These are phyloP conservation scores for Garra rufa DNA, from an alignment of 2,113 vertebrate genomes.

Conservation along the genomic window DNA sequence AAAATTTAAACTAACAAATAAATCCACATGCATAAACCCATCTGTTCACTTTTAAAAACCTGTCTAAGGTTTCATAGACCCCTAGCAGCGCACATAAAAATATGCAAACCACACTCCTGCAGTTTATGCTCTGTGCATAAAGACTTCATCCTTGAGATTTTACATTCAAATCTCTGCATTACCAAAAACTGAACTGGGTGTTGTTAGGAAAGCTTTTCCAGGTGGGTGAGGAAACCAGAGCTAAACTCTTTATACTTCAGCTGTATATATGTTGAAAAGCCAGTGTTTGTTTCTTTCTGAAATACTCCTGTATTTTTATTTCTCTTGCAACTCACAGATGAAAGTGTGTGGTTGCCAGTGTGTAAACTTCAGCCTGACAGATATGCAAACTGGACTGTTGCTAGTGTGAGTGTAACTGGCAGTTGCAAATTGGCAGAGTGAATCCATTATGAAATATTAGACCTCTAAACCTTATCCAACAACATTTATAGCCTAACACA, in stretches of 20 bases:
- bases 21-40: background rate
- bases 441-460: background rate
- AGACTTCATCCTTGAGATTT: background rate
- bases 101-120: background rate
- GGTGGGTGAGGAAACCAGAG: background rate
- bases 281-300: background rate
- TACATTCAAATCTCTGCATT: background rate
- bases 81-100: background rate
- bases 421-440: background rate
- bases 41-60: background rate
- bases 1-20: background rate
- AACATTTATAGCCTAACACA: background rate
- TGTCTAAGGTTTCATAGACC: background rate
- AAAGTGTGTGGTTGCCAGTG: background rate
- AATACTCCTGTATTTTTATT: background rate
- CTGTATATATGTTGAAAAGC: background rate
- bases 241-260: background rate
- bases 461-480: background rate
- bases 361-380: background rate
- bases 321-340: background rate
- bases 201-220: conserved; percentile 13
- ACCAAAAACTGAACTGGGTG: background rate
- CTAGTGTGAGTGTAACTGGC: background rate
- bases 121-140: background rate
- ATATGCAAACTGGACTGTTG: background rate